Percentiles rank a stretch among this genome's conserved stretches.
Evolutionary conservation across 2,797 vertebrate genomes (phyloP).

Genomic region (Xenopus petersii): DNA sequence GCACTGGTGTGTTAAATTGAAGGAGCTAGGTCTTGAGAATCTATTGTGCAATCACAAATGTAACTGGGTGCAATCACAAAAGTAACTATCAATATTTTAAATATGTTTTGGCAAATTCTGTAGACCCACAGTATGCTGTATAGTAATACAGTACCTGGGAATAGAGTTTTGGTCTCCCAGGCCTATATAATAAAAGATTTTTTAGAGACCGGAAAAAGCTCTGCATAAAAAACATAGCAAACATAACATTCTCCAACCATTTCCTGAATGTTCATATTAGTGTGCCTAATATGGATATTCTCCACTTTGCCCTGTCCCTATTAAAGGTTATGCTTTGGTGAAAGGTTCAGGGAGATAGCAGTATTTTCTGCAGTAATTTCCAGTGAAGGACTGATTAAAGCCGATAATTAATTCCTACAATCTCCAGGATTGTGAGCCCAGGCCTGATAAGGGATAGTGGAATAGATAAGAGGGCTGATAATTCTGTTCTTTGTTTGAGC

Average conservation of each 20-base stretch:
- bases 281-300: neutral
- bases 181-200: no score
- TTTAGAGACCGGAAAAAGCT: no score
- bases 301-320: neutral
- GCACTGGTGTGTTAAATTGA: no score
- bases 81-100: no score
- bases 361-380: slow-evolving; percentile 29
- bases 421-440: slow-evolving; percentile 68
- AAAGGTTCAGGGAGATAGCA: slow-evolving; percentile 18
- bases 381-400: slow-evolving; percentile 62
- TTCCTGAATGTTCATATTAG: neutral
- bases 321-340: slow-evolving; percentile 25
- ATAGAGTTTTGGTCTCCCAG: no score
- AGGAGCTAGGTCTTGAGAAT: no score
- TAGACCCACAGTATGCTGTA: no score
- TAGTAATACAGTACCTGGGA: no score
- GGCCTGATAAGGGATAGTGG: slow-evolving; percentile 72
- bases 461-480: slow-evolving; percentile 68
- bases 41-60: no score
- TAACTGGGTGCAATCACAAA: no score
- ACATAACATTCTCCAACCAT: neutral
- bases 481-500: slow-evolving; percentile 55
- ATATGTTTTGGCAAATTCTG: no score
- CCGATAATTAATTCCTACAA: slow-evolving; percentile 77
- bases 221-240: neutral